Evolutionary conservation across 1,140 invertebrate species (phyloP).

Genomic region (Pseudomyrmex cubaensis): DNA sequence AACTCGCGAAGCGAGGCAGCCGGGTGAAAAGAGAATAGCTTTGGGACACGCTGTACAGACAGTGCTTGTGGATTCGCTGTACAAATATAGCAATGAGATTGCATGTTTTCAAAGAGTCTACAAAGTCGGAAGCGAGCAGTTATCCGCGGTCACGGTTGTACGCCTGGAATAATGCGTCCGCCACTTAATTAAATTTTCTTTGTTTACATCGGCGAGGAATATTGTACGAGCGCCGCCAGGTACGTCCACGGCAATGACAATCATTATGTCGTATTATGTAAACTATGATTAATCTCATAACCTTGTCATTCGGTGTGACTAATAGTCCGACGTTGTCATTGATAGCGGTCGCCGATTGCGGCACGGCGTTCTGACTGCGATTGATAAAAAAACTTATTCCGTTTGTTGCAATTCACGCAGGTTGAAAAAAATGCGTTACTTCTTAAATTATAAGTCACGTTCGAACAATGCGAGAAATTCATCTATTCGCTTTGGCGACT

Average conservation of each 20-base stretch:
- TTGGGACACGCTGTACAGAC: neutral
- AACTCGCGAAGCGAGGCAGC: too few relatives aligned
- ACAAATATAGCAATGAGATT: slow-evolving; percentile 12
- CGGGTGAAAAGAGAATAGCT: slow-evolving; percentile 26
- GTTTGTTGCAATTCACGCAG: neutral
- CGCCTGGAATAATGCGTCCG: slow-evolving; percentile 39
- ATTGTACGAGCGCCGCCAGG: slow-evolving; percentile 2
- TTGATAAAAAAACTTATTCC: slow-evolving; percentile 26
- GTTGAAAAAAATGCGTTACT: too few relatives aligned
- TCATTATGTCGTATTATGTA: slow-evolving; percentile 74
- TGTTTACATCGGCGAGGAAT: slow-evolving; percentile 30
- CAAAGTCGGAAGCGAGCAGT: slow-evolving; percentile 44
- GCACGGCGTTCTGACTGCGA: slow-evolving; percentile 58
- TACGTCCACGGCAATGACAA: slow-evolving; percentile 54
- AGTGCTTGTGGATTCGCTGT: neutral
- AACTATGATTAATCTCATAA: slow-evolving; percentile 76
- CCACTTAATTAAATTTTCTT: slow-evolving; percentile 63
- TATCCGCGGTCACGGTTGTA: slow-evolving; percentile 44
- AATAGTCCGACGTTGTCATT: slow-evolving; percentile 66
- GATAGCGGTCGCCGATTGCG: slow-evolving; percentile 25
- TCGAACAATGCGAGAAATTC: too few relatives aligned
- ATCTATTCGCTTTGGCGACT: too few relatives aligned
- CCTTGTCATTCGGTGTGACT: slow-evolving; percentile 78
- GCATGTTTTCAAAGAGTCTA: slow-evolving; percentile 43
- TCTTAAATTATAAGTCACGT: too few relatives aligned